Evolutionary conservation across 2,797 vertebrate genomes (phyloP).

Genomic region (Enteromius treurensis): DNA sequence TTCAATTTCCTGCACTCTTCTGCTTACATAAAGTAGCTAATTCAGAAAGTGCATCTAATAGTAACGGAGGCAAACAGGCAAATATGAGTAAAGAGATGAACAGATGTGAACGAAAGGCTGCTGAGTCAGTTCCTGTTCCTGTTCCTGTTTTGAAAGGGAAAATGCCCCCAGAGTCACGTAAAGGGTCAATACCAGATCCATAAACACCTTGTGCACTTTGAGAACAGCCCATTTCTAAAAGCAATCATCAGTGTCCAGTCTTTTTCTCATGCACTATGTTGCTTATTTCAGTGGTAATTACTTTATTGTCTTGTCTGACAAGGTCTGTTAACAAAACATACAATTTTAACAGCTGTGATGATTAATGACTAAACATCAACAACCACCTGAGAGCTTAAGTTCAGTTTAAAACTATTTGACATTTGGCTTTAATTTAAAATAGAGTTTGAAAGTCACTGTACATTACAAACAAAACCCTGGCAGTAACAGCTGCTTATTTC

Average conservation of each 20-base stretch:
- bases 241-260: not conserved
- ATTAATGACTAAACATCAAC: slow-evolving; percentile 15
- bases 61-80: not conserved
- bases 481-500: slow-evolving; percentile 19
- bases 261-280: not conserved
- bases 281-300: slow-evolving; percentile 36
- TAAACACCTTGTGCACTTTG: slow-evolving; percentile 44
- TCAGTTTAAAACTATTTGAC: slow-evolving; percentile 3
- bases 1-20: slow-evolving; percentile 19
- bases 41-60: slow-evolving; percentile 9
- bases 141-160: slow-evolving; percentile 25
- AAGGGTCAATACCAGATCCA: slow-evolving; percentile 39
- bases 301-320: slow-evolving; percentile 31
- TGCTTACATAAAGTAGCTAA: not conserved
- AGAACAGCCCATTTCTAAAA: slow-evolving; percentile 2
- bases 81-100: slow-evolving; percentile 17
- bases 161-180: slow-evolving; percentile 33
- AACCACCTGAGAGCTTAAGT: not conserved
- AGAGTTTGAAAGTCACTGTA: not conserved
- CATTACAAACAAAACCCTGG: not conserved
- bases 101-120: slow-evolving; percentile 18
- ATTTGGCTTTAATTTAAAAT: not conserved
- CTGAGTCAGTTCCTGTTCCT: slow-evolving; percentile 45
- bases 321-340: slow-evolving; percentile 31
- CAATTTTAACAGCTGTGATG: not conserved